Base-by-base conservation (phyloP, 2,797 vertebrate species). In the Pseudochirops cupreus region DNA sequence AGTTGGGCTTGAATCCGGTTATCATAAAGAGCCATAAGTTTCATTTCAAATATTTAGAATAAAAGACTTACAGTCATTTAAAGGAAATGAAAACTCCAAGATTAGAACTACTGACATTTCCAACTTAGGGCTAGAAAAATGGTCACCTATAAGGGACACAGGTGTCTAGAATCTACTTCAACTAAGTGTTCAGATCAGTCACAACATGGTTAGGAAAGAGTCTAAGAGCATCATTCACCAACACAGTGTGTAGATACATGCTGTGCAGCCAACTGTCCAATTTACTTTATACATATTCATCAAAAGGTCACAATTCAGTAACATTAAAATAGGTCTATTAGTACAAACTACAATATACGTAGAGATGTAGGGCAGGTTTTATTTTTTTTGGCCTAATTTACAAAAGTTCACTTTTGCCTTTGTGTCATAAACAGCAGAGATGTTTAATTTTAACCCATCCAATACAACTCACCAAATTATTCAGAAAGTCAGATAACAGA, bases 41-140 rank as follows among this genome's bases (percentile, higher is more conserved):
- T 82, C 59, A 53, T 50, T 91, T 95, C 94, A 95, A 95, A 93
- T 95, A 82, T 90, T 96, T 95, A 96, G 3, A 59, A n/a, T 18
- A 74, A 94, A 87, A 94, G 91, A 92, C 56, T 26, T 52, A 96
- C 4, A n/a, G 57, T 92, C 91, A 92, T 92, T 94, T 94, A 82
- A 94, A 82, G 55, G 55, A 91, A 96, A 67, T 74, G 9, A 46
- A 92, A 0, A 3, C 14, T 9, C 94, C 55, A 90, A 89, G 57
- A 31, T 55, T 91, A 74, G 14, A 93, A 96, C 24, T 89, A 93
- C 52, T 28, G 92, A 93, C 18, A 28, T 95, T 93, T 94, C 33
- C 21, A 93, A 28, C 93, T 93, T 46, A 96, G 93, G 92, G 91
- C 29, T 39, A 96, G 58, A 93, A 96, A 94, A 96, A 2, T 29